Base-by-base conservation (phyloP, 2,888 invertebrate genomes). In the Synanthedon andrenaeformis region DNA sequence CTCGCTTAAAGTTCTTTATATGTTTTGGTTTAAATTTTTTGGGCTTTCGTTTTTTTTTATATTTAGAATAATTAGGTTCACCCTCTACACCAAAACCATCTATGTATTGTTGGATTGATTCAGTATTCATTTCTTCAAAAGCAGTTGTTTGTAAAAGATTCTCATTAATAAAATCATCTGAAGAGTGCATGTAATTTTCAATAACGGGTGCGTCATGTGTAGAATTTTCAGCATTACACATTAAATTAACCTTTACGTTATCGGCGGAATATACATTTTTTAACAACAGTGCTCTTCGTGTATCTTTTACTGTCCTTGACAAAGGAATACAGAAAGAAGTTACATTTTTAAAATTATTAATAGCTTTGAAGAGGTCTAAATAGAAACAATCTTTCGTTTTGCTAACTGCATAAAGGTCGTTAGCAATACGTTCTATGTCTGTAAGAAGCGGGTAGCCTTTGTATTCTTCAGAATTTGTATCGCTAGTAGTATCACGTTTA, bases 181-280 rank as follows among this genome's bases (percentile, higher is more conserved):
- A n/a, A 35, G 35, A 35, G 2, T 35, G 35, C 8, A 10, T 35
- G 35, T 35, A 35, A 35, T 35, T 35, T 35, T 35, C 35, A 35
- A 35, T 8, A 35, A 35, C 28, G 28, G 28, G 28, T 45, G 4
- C n/a, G 6, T 14, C 13, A 45, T 14, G n/a, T n/a, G 45, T 45
- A 45, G 45, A 45, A 45, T n/a, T 13, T 45, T 45, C 14, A 45
- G 45, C 13, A 45, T 69, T 67, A 57, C 79, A 80, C 55, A 82
- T 76, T 8, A 81, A 76, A 56, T 81, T 81, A 4, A 82, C 76
- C 59, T 74, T 78, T 6, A 81, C 72, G 57, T 79, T 77, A 54
- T 79, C 80, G 0, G 81, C 62, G 4, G 80, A 70, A 57, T 80
- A 81, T 0, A 74, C 61, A 35, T 67, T 69, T 57, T 72, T 35